A percentile compares a stretch with the other conserved stretches of the same genome.
phyloP scores from a whole-genome alignment of 2,888 invertebrate genomes.

The Drepana falcataria region DNA sequence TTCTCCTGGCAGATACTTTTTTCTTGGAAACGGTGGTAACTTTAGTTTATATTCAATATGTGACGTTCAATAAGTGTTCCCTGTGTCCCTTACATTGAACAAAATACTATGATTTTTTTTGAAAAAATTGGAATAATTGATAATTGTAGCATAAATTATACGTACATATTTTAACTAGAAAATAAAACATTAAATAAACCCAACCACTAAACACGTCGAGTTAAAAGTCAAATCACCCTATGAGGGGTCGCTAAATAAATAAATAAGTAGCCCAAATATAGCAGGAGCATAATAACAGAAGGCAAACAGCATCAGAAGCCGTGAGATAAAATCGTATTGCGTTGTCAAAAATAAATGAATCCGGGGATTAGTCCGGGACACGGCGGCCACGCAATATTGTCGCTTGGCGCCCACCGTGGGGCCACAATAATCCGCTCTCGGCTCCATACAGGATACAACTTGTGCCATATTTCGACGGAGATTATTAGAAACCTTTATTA shows the following conservation, averaged over 20 bases:
- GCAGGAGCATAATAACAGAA: conserved; percentile 73
- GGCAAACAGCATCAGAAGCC: conserved; percentile 79
- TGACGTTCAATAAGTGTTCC: no score
- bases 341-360: conserved; percentile 80
- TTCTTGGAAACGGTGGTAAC: no score
- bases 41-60: no score
- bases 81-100: no score
- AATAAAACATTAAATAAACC: conserved; percentile 23
- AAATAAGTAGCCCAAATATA: conserved; percentile 73
- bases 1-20: no score
- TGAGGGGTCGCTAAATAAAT: conserved; percentile 70
- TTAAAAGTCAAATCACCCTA: conserved; percentile 70
- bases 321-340: conserved; percentile 79
- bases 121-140: no score
- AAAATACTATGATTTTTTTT: no score
- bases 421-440: conserved; percentile 55
- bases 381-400: conserved; percentile 72
- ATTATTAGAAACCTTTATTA: conserved; percentile 17
- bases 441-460: conserved; percentile 24
- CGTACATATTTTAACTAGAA: no score
- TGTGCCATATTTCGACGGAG: conserved; percentile 17
- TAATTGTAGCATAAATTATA: no score
- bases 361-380: conserved; percentile 75
- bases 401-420: conserved; percentile 61
- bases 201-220: conserved; percentile 59